A percentile compares a stretch with the other conserved stretches of the same genome.
Evolutionary conservation across 1,140 invertebrate species (phyloP).

Genomic region (Drosophila dunni): DNA sequence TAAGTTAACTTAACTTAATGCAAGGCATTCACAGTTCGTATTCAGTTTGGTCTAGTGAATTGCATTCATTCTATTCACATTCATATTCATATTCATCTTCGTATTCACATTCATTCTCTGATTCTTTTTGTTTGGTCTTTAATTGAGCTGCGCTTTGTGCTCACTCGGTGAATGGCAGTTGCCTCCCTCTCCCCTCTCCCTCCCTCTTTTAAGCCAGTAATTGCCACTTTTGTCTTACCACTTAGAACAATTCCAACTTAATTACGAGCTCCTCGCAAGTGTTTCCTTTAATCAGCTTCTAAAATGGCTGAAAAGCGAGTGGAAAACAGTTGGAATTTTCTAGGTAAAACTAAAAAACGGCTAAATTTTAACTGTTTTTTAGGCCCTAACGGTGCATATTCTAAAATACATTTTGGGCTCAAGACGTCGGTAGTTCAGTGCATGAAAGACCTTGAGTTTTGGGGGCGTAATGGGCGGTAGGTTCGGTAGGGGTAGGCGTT

Average conservation of each 20-base stretch:
- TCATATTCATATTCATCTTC: constrained; percentile 4
- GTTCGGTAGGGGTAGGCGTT: not conserved
- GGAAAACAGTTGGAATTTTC: too few species aligned
- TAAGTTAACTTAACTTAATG: not conserved
- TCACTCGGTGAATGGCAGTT: constrained; percentile 26
- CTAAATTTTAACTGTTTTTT: too few species aligned
- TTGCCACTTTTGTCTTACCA: constrained; percentile 23
- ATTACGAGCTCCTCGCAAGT: constrained; percentile 7
- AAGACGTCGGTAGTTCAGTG: too few species aligned
- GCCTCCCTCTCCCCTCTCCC: not conserved
- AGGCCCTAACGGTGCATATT: too few species aligned
- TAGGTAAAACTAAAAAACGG: too few species aligned
- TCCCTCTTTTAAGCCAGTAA: not conserved
- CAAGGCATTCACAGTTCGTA: not conserved
- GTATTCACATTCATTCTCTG: constrained; percentile 8
- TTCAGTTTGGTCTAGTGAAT: not conserved
- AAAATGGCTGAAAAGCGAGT: not conserved
- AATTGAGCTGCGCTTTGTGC: constrained; percentile 61
- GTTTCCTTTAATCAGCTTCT: constrained; percentile 2
- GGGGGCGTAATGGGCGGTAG: too few species aligned
- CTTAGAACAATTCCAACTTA: not conserved
- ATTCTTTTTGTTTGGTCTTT: constrained; percentile 50
- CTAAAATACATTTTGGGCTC: too few species aligned
- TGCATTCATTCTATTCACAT: not conserved
- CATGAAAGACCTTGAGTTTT: too few species aligned